Evolutionary conservation across 2,797 vertebrate species (phyloP), one percentile per base, ranked within the genome.

Genomic region (Sciurus vulgaris): DNA sequence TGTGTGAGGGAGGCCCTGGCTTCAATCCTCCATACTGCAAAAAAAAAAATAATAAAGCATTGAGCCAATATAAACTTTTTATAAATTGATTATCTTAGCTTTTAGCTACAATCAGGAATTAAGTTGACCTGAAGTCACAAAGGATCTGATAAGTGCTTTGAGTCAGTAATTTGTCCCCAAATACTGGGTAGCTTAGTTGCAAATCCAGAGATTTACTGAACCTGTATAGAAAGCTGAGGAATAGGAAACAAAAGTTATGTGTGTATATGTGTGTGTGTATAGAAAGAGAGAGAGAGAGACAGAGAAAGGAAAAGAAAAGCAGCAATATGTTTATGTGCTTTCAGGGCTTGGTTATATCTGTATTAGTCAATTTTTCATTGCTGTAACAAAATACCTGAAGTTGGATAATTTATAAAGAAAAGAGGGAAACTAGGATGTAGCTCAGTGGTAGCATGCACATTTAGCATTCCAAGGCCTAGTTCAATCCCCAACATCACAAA

Each of bases 151-250:
- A 51, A 88, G 30, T 93, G 77, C 13, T 92, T 70, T 76, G 18
- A 51, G 7, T 79, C 54, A 93, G 24, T 63, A 74, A 85, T 81
- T 38, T 78, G 49, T 86, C 35, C 28, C 10, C 54, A 30, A n/a
- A 65, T 77, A 77, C 30, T 61, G 24, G 59, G 14, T 59, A 92
- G 28, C 61, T 86, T 63, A 47, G 7, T 63, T 94, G 51, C 56
- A 90, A 96, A 89, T 82, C 49, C 44, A 51, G 30, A 92, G 74
- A 63, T 72, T 85, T 92, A 70, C 59, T 85, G 28, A 76, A 82
- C 44, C 74, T 76, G 5, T 54, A 72, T 49, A 67, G 63, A 93
- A 76, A 78, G 35, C 47, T 63, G 89, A 89, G 22, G 38, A 63
- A 90, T 35, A 67, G 8, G 35, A 82, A 10, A 65, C 28, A 61